A percentile compares a stretch with the other conserved stretches of the same genome.
Conservation (phyloP, 2,888 invertebrate species). For the Altica lythri region DNA sequence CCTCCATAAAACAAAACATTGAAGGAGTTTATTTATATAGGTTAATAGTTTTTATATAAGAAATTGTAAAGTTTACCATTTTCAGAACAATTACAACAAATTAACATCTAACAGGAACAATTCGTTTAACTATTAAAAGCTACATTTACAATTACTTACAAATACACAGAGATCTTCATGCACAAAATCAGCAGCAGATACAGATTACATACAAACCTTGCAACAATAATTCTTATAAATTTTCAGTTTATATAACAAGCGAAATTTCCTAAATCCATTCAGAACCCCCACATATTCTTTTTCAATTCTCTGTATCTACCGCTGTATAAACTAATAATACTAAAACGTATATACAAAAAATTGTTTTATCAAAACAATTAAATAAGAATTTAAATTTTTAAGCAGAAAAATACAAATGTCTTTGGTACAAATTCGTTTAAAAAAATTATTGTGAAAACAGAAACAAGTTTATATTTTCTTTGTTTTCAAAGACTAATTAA, state of each 20-base stretch:
- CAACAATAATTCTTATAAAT: conserved; percentile 1
- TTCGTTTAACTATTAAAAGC: conserved; percentile 21
- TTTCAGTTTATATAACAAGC: no score
- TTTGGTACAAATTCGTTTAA: conserved; percentile 42
- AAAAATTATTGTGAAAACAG: neutral
- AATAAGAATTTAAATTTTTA: conserved; percentile 10
- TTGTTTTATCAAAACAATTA: conserved; percentile 48
- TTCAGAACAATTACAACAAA: conserved; percentile 5
- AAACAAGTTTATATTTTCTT: neutral
- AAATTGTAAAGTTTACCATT: neutral
- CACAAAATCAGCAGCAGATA: conserved; percentile 17
- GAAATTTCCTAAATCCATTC: neutral
- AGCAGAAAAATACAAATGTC: conserved; percentile 38
- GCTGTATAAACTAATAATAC: conserved; percentile 40
- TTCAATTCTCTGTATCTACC: neutral
- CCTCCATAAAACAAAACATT: no score
- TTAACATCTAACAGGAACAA: conserved; percentile 24
- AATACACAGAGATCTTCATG: conserved; percentile 30
- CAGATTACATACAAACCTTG: neutral
- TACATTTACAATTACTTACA: conserved; percentile 19
- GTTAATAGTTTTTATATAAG: neutral
- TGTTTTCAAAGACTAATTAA: no score
- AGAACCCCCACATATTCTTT: neutral
- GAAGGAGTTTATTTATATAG: no score
- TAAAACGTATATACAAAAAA: conserved; percentile 56